Percentiles rank a stretch among this genome's conserved stretches.
Conservation (phyloP, 2,113 vertebrate genomes). For the Hystrix brachyura region DNA sequence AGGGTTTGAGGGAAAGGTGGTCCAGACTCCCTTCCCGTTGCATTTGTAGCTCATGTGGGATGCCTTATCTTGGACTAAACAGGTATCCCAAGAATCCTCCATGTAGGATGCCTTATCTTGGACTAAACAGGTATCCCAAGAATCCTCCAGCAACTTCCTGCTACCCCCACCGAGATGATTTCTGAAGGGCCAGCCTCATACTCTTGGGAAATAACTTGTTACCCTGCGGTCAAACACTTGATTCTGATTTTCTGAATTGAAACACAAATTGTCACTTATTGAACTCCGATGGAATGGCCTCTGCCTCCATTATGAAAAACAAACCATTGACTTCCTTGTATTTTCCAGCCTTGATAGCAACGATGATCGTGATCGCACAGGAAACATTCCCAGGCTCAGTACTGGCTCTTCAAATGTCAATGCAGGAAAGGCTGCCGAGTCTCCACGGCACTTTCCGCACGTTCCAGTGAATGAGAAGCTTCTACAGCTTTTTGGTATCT, state of each 20-base stretch:
- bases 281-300: neutral
- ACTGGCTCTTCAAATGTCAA: neutral
- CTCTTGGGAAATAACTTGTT: neutral
- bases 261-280: neutral
- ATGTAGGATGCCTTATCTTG: neutral
- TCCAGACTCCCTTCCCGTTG: neutral
- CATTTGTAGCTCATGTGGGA: neutral
- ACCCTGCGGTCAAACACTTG: neutral
- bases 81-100: no score
- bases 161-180: neutral
- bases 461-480: neutral
- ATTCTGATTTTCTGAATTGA: neutral
- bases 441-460: neutral
- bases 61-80: neutral
- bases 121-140: neutral
- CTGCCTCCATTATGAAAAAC: neutral
- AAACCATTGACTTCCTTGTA: neutral
- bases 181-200: neutral
- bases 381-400: neutral
- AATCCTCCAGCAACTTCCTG: neutral
- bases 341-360: neutral
- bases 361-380: neutral
- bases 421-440: neutral
- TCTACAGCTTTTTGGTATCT: neutral
- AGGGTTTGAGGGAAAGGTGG: neutral